Evolutionary conservation across 2,797 vertebrate species (phyloP), one percentile per base, ranked within the genome.

Genomic region (Australoheros facetus): DNA sequence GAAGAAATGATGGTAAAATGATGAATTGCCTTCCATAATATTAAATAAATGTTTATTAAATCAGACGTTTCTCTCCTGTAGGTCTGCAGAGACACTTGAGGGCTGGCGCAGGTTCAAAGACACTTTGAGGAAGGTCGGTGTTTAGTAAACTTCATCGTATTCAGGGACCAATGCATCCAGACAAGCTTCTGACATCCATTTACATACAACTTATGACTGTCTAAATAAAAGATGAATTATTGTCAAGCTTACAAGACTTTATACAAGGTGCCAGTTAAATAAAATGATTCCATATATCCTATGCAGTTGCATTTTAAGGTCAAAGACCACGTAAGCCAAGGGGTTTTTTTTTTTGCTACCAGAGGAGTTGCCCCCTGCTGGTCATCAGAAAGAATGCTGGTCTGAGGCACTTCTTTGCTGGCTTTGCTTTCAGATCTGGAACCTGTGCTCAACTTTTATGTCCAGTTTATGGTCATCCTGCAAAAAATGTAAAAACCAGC

Each of bases 51-150:
- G 73, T 69, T 69, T 30, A 30, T 66, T 51, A 13, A 69, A 26
- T 30, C 42, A 69, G 16, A 17, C 58, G 82, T 88, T 89, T 87
- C 84, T 84, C 4, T 30, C 73, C 80, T 56, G 57, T 62, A 72
- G 79, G 79, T 90, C 87, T 87, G 70, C 48, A 73, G 57, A 78
- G 51, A 88, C 70, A 81, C 82, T 69, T 69, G 16, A 84, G 58
- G 12, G 45, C 76, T 89, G 87, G 87, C 77, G 4, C 53, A 8
- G 26, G 59, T 81, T 88, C 76, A 91, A 73, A 87, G 59, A 80
- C 71, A 80, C 79, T 32, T 81, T 89, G 1, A 56, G 32, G 42
- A 71, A 55, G 62, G 42, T 37, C 26, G 64, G 62, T 13, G 42
- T 83, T 78, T 77, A 56, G 71, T 81, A 79, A 88, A 85, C 69